Evolutionary conservation across 2,797 vertebrate species (phyloP), one percentile per base, ranked within the genome.

Genomic region (Poeciliopsis infans): DNA sequence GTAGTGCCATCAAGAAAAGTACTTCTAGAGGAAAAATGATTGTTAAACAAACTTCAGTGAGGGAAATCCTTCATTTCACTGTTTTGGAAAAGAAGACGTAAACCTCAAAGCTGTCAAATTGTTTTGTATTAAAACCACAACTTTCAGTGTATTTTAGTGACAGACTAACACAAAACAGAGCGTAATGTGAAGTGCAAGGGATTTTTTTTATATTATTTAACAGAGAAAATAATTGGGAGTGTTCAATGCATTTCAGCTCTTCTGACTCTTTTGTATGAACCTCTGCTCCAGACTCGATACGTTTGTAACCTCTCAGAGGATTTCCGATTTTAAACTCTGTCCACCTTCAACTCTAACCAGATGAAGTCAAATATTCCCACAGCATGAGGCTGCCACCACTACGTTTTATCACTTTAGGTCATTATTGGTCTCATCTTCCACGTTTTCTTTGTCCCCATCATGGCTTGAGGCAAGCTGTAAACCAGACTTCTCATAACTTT

Each of bases 1-100:
- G 55, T 18, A 11, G 64, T 31, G 47, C 45, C 59, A 12, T 15
- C 33, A 33, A 47, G 20, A 72, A 72, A 59, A 25, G 31, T 18
- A 20, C 72, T 68, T 71, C 39, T 80, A 31, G 18, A 61, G 68
- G 70, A 69, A 72, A 43, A 59, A 72, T 79, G 41, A 72, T 31
- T 15, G 43, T 20, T 41, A 3, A 66, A 55, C 72, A 18, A 53
- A 76, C 76, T 3, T 31, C 41, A 28, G 46, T 53, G 72, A 75
- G 75, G 49, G 4, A 25, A 25, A 33, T 71, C 43, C 33, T 59
- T 33, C 25, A 3, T 36, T 53, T 7, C 36, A 51, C 7, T 53
- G 6, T 57, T 51, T 55, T n/a, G 33, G 0, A 25, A 41, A 74
- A 57, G 33, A 7, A 45, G 41, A 11, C 25, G 6, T 13, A 43